Percentiles rank a stretch among this genome's conserved stretches.
phyloP scores from a whole-genome alignment of 2,797 vertebrate genomes.

The Chrysocyon brachyurus region DNA sequence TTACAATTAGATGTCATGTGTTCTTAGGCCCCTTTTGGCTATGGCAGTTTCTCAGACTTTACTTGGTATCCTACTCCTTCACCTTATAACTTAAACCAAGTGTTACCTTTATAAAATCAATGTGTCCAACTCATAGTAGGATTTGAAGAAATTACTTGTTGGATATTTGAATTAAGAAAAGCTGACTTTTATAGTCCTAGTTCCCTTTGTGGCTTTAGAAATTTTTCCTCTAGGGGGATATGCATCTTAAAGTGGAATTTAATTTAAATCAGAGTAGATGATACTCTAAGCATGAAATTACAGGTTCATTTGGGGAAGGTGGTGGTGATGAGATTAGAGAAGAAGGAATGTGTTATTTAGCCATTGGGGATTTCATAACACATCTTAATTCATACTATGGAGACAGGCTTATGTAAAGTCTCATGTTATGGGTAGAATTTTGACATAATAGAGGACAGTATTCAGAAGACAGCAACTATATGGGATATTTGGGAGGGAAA shows the following conservation, averaged over 20 bases:
- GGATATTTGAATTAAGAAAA: constrained; percentile 56
- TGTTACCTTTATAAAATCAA: background rate
- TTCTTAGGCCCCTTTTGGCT: background rate
- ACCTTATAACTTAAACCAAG: constrained; percentile 25
- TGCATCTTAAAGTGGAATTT: constrained; percentile 13
- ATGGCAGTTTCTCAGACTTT: background rate
- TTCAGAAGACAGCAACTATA: background rate
- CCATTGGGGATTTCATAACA: background rate
- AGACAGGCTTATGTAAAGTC: background rate
- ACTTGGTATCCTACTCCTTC: background rate
- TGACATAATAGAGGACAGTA: background rate
- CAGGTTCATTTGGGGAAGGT: background rate
- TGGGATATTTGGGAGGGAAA: background rate
- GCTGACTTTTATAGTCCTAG: background rate
- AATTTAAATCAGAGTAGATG: background rate
- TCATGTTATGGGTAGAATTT: background rate
- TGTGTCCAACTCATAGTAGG: background rate
- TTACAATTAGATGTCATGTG: no score
- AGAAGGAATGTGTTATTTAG: background rate
- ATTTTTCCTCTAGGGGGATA: background rate
- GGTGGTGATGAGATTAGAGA: background rate
- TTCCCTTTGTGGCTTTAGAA: constrained; percentile 15
- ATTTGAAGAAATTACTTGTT: constrained; percentile 15
- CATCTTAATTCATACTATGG: background rate
- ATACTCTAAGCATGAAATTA: background rate